A percentile compares a stretch with the other conserved stretches of the same genome.
Conservation (phyloP, 2,113 vertebrate species). For the Microtus oregoni region DNA sequence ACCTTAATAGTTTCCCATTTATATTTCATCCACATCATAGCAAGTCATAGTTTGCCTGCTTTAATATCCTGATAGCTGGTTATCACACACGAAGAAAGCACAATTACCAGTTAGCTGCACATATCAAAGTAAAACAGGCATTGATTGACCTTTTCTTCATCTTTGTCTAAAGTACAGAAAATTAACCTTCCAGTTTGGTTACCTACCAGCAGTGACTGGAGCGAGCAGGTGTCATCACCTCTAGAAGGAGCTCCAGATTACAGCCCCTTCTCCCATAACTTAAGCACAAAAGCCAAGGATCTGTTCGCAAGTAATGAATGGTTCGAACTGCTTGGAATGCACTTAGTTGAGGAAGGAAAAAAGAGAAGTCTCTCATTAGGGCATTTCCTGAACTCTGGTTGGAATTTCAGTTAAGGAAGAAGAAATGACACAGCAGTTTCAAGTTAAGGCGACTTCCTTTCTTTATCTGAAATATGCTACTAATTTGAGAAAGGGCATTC, state of each 20-base stretch:
- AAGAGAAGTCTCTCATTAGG: slow-evolving; percentile 81
- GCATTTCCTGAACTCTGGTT: slow-evolving; percentile 88
- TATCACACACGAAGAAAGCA: slow-evolving; percentile 58
- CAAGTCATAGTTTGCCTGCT: slow-evolving; percentile 64
- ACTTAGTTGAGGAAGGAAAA: slow-evolving; percentile 71
- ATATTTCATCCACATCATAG: slow-evolving; percentile 68
- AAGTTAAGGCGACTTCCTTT: slow-evolving; percentile 80
- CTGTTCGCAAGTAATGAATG: slow-evolving; percentile 72
- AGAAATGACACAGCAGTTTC: slow-evolving; percentile 92
- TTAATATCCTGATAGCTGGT: slow-evolving; percentile 51
- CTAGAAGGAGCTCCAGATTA: slow-evolving; percentile 86
- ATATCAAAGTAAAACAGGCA: slow-evolving; percentile 63
- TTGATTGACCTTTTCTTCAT: slow-evolving; percentile 71
- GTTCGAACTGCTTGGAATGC: slow-evolving; percentile 55
- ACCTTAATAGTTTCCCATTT: slow-evolving; percentile 48
- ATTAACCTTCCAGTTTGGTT: slow-evolving; percentile 70
- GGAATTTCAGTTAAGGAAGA: slow-evolving; percentile 89
- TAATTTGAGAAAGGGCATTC: slow-evolving; percentile 66
- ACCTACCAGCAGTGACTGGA: slow-evolving; percentile 89
- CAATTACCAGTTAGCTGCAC: slow-evolving; percentile 52
- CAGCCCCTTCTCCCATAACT: slow-evolving; percentile 79
- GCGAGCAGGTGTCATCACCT: slow-evolving; percentile 88
- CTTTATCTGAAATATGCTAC: slow-evolving; percentile 73
- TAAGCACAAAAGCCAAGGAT: slow-evolving; percentile 43
- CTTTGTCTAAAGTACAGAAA: slow-evolving; percentile 68